Percentiles rank a stretch among this genome's conserved stretches.
These are phyloP conservation scores for Empidonax alnorum DNA, from an alignment of 2,113 vertebrate genomes.

Conservation along the genomic window DNA sequence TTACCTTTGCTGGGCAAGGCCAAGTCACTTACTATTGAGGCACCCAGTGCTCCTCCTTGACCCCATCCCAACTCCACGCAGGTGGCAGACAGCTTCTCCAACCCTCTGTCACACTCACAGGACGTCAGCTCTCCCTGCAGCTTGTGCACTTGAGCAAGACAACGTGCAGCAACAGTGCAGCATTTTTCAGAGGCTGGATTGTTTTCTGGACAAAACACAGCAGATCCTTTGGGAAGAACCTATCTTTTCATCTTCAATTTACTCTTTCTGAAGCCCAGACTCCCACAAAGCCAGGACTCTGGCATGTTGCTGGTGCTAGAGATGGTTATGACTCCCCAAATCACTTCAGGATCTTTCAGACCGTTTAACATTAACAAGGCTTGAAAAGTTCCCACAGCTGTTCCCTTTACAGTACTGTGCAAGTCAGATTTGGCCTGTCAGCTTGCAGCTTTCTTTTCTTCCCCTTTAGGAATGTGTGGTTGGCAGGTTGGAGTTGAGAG, in stretches of 20 bases:
- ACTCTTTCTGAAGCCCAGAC: background rate
- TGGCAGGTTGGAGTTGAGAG: slow-evolving; percentile 28
- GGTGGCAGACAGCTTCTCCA: slow-evolving; percentile 55
- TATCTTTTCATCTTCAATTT: background rate
- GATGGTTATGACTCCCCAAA: background rate
- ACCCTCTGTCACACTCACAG: background rate
- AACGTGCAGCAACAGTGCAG: slow-evolving; percentile 33
- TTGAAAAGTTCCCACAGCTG: slow-evolving; percentile 1
- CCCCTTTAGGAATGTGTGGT: slow-evolving; percentile 23
- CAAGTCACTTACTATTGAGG: slow-evolving; percentile 61
- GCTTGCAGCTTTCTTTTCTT: background rate
- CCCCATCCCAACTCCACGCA: background rate
- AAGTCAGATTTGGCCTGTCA: slow-evolving; percentile 37
- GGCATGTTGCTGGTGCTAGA: slow-evolving; percentile 27
- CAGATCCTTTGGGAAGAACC: background rate
- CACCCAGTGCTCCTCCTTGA: slow-evolving; percentile 44
- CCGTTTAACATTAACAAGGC: background rate
- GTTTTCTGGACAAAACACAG: background rate
- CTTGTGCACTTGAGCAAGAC: slow-evolving; percentile 33
- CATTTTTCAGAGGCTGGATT: background rate
- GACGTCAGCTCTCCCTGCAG: slow-evolving; percentile 39
- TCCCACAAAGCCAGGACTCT: background rate
- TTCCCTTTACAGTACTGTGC: slow-evolving; percentile 22
- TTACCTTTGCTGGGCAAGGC: slow-evolving; percentile 69
- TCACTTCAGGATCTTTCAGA: background rate